These are phyloP conservation scores for Actenoides lindsayi DNA, from an alignment of 2,113 vertebrate species.

Conservation along the genomic window DNA sequence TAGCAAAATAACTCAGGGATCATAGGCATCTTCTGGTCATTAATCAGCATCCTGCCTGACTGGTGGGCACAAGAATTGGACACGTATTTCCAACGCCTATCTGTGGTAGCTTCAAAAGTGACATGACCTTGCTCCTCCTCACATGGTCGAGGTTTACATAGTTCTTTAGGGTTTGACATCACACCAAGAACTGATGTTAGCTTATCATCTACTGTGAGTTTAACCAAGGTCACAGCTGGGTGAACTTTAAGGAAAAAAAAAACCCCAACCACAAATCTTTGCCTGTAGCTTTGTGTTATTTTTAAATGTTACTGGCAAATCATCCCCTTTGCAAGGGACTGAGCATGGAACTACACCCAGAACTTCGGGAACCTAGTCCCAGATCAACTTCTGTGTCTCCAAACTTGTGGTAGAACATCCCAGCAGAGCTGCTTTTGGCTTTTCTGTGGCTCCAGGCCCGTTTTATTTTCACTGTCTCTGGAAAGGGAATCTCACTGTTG, in stretches of 20 bases:
- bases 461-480: neutral
- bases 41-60: neutral
- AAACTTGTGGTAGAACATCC: neutral
- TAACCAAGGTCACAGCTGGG: neutral
- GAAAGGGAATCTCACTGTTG: neutral
- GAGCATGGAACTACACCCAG: neutral
- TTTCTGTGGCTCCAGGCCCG: neutral
- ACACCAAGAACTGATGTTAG: neutral
- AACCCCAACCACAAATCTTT: neutral
- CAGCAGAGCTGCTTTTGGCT: neutral
- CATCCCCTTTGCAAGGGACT: neutral
- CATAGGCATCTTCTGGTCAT: neutral
- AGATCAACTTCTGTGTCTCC: neutral
- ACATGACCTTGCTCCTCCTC: neutral
- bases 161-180: neutral
- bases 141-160: neutral
- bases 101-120: neutral
- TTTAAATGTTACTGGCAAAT: neutral
- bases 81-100: neutral
- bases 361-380: neutral
- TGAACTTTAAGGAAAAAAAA: neutral
- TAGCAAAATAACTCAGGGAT: neutral
- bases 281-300: neutral
- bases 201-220: neutral
- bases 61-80: neutral